Conservation (phyloP, 2,797 vertebrate species). For the Menidia menidia region DNA sequence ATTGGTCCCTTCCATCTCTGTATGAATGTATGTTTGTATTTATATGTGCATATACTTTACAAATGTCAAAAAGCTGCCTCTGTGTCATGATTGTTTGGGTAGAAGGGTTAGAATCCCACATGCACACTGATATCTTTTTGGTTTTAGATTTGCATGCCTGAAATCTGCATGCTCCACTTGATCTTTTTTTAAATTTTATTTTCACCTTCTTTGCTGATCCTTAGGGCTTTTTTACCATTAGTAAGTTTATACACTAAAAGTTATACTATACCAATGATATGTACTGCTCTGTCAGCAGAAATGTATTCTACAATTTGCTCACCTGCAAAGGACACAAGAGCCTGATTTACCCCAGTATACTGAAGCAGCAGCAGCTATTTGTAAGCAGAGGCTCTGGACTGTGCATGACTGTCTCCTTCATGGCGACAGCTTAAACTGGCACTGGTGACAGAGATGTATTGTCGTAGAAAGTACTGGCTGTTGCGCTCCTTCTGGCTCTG, state of each 20-base stretch:
- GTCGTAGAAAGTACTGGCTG: slow-evolving; percentile 50
- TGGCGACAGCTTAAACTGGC: slow-evolving; percentile 57
- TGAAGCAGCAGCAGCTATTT: slow-evolving; percentile 22
- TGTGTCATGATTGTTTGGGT: slow-evolving; percentile 66
- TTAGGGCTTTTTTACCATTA: slow-evolving; percentile 21
- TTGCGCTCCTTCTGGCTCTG: slow-evolving; percentile 27
- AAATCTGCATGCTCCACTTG: background rate
- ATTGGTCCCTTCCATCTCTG: slow-evolving; percentile 35
- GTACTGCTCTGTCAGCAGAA: slow-evolving; percentile 46
- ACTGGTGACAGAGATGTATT: slow-evolving; percentile 61
- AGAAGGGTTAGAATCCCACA: slow-evolving; percentile 27
- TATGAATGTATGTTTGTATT: slow-evolving; percentile 74
- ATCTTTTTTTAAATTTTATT: slow-evolving; percentile 12
- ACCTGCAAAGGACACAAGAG: slow-evolving; percentile 35
- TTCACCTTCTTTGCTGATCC: slow-evolving; percentile 21
- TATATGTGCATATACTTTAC: slow-evolving; percentile 75
- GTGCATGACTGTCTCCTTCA: slow-evolving; percentile 33
- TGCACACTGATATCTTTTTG: background rate
- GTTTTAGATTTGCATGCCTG: slow-evolving; percentile 26
- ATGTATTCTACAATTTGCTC: slow-evolving; percentile 34
- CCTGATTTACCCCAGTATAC: slow-evolving; percentile 19
- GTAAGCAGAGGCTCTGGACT: slow-evolving; percentile 28
- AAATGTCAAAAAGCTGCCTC: slow-evolving; percentile 58
- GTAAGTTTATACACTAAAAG: slow-evolving; percentile 39
- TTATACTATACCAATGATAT: slow-evolving; percentile 23